Evolutionary conservation across 2,113 vertebrate genomes (phyloP).

Genomic region (Electrona antarctica): DNA sequence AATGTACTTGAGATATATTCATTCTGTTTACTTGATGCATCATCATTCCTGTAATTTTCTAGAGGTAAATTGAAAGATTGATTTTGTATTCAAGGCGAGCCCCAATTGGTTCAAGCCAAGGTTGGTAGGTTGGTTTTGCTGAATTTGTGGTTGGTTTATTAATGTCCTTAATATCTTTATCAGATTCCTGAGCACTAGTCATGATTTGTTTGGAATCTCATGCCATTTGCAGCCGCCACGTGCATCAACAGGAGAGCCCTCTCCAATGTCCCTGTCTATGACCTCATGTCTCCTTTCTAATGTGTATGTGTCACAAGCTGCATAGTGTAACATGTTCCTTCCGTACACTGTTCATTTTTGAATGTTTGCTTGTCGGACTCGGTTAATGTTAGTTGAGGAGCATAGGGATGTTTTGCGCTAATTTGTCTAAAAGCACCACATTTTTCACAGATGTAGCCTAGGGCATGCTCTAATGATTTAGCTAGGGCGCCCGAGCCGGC

Average conservation of each 20-base stretch:
- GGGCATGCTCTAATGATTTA: too few relatives aligned
- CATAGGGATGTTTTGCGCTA: too few relatives aligned
- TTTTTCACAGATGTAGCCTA: too few relatives aligned
- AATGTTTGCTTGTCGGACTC: slow-evolving; percentile 60
- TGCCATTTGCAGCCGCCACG: background rate
- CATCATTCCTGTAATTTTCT: background rate
- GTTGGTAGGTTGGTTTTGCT: background rate
- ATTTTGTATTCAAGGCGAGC: background rate
- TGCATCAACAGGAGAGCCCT: slow-evolving; percentile 1
- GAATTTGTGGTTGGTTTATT: background rate
- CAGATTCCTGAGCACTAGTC: slow-evolving; percentile 14
- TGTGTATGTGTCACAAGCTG: slow-evolving; percentile 27
- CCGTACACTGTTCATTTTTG: slow-evolving; percentile 54
- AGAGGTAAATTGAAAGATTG: too few relatives aligned
- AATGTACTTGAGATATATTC: slow-evolving; percentile 18
- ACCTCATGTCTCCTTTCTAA: background rate
- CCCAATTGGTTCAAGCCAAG: background rate
- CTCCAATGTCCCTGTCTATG: slow-evolving; percentile 33
- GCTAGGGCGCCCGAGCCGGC: too few relatives aligned
- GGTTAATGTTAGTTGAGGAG: slow-evolving; percentile 19
- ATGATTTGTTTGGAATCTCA: slow-evolving; percentile 2
- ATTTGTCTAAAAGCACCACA: too few relatives aligned
- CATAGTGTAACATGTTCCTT: slow-evolving; percentile 46
- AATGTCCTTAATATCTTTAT: background rate
- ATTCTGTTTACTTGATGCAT: background rate